Evolutionary conservation across 2,113 vertebrate genomes (phyloP).

Genomic region (Dicrurus megarhynchus): DNA sequence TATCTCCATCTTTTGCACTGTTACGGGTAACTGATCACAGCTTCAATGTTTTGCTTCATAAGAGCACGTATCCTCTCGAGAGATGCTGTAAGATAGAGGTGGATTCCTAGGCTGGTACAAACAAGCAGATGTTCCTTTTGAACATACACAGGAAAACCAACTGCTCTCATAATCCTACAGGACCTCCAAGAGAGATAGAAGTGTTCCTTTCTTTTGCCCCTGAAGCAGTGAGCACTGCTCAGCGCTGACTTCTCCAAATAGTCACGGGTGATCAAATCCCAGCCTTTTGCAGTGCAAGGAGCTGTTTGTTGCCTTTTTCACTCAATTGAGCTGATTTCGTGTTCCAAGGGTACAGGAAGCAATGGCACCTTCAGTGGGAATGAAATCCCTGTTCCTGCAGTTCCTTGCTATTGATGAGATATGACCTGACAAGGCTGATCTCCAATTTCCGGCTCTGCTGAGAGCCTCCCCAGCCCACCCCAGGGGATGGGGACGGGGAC

Average conservation of each 20-base stretch:
- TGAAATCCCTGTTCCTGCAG: neutral
- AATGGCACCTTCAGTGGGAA: neutral
- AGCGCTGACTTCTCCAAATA: neutral
- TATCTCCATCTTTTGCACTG: neutral
- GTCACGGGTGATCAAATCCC: neutral
- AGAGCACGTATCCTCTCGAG: neutral
- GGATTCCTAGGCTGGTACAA: conserved; percentile 6
- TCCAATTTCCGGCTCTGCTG: neutral
- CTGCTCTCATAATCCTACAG: neutral
- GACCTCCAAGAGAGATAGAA: neutral
- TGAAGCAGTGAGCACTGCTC: neutral
- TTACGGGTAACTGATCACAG: neutral
- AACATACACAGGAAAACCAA: neutral
- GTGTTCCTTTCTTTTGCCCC: neutral
- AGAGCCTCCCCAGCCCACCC: neutral
- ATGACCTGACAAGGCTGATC: neutral
- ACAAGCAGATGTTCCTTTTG: conserved; percentile 39
- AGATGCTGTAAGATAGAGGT: neutral
- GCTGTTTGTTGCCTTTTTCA: conserved; percentile 16
- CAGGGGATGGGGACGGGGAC: accelerated
- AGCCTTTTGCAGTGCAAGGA: neutral
- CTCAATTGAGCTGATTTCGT: neutral
- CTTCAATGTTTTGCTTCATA: neutral
- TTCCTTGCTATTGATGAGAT: conserved; percentile 3
- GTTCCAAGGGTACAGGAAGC: neutral